Base-by-base conservation (phyloP, 1,140 invertebrate genomes). In the Zaprionus kolodkinae region DNA sequence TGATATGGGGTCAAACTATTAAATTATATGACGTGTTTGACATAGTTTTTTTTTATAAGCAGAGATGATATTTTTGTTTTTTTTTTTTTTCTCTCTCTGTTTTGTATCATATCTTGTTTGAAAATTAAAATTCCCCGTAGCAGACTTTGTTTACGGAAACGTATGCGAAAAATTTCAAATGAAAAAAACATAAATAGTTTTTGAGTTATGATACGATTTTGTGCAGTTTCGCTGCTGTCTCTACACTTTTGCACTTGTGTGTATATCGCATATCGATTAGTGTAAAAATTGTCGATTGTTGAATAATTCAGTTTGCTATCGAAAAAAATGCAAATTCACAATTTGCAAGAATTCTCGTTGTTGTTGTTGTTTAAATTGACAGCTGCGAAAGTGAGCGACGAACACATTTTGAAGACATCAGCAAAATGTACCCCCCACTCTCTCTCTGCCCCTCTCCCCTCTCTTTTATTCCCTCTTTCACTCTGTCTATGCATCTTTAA, bases 311-410 rank as follows among this genome's bases (percentile, higher is more conserved):
- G 25, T 65, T 40, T n/a, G 36, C n/a, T 59, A 21, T 64, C 48
- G 21, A 25, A 35, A 27, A 62, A 52, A 12, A 40, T 52, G 54
- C 54, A 59, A 72, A 50, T 56, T 43, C 9, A 56, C 15, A 52
- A 59, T 66, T 59, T 55, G 27, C 35, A 55, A 36, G 55, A 65
- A 50, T 12, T 50, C 0, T 17, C 17, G 45, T 48, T 48, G 45
- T 5, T 50, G 45, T 50, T 48, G 45, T 11, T 48, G 17, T 48
- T 55, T 36, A 65, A 40, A 72, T 72, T 72, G 70, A 72, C 63
- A 72, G 63, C 54, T 72, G 63, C 54, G 62, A 66, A 66, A 54
- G 17, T 56, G 25, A 35, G 45, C 15, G 38, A 57, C 15, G 27
- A 57, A 17, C 52, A 30, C 13, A 33, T 55, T 55, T 55, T 33